These are phyloP conservation scores for Hermaeophaga mercurialis DNA, from an alignment of 2,888 invertebrate genomes.

Conservation along the genomic window DNA sequence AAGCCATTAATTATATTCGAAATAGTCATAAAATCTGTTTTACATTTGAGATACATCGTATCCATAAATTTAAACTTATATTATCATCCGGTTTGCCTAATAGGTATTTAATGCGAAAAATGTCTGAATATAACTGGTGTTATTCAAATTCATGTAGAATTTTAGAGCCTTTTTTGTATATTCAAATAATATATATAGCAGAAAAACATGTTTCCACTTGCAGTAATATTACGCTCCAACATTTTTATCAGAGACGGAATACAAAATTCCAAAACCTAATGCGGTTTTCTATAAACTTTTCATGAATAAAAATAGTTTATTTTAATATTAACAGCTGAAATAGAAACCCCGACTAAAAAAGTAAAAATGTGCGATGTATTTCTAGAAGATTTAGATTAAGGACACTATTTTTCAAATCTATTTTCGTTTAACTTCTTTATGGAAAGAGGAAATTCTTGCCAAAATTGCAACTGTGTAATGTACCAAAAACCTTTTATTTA, in stretches of 20 bases:
- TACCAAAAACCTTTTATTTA: not conserved
- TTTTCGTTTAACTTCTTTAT: no score
- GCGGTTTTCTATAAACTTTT: no score
- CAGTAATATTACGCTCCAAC: not conserved
- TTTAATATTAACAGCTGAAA: no score
- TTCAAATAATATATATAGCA: slow-evolving; percentile 15
- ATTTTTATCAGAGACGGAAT: not conserved
- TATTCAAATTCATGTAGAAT: slow-evolving; percentile 18
- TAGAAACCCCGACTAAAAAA: no score
- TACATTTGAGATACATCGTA: not conserved
- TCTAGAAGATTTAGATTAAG: no score
- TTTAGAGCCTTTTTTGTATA: not conserved
- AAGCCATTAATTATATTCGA: no score
- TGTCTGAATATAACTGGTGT: slow-evolving; percentile 1
- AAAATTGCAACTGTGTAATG: not conserved
- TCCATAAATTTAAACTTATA: not conserved
- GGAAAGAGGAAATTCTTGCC: not conserved
- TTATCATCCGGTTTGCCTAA: not conserved
- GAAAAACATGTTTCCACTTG: slow-evolving; percentile 12
- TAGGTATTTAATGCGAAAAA: slow-evolving; percentile 8
- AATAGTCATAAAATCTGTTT: no score
- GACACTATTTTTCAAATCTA: no score
- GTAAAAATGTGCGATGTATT: no score
- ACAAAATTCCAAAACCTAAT: not conserved
- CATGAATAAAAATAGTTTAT: no score